These are phyloP conservation scores for Sparidentex hasta DNA, from an alignment of 2,797 vertebrate genomes.

Conservation along the genomic window DNA sequence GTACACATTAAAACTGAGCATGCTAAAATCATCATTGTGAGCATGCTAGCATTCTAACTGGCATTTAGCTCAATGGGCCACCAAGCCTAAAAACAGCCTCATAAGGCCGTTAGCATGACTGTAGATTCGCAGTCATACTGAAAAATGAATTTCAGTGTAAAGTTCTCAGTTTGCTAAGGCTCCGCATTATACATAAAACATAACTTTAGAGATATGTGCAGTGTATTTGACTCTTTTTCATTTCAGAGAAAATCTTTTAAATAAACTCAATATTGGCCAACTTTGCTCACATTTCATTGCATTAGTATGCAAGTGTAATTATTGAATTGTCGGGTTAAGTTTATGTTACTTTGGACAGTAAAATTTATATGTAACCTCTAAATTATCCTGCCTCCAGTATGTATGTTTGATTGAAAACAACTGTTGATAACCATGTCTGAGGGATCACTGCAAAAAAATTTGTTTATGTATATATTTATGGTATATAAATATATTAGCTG, in stretches of 20 bases:
- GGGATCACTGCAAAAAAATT: too few relatives aligned
- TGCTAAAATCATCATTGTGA: background rate
- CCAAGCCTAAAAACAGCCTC: background rate
- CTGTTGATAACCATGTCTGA: too few relatives aligned
- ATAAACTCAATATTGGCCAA: background rate
- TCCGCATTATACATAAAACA: background rate
- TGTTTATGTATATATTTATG: too few relatives aligned
- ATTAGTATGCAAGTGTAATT: too few relatives aligned
- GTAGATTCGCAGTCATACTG: background rate
- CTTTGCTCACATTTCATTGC: background rate
- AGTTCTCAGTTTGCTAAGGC: background rate
- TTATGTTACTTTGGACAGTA: too few relatives aligned
- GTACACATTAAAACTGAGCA: background rate
- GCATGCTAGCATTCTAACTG: background rate
- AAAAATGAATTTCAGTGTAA: background rate
- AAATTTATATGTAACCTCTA: too few relatives aligned
- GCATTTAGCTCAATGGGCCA: background rate
- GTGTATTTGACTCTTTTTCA: background rate
- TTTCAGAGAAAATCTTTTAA: background rate
- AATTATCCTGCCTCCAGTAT: too few relatives aligned
- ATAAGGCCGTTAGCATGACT: background rate
- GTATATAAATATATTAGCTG: too few relatives aligned
- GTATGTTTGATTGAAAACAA: too few relatives aligned
- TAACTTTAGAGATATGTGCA: background rate
- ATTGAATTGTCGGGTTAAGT: too few relatives aligned